Evolutionary conservation across 2,888 invertebrate species (phyloP).

Genomic region (Rhagonycha lutea): DNA sequence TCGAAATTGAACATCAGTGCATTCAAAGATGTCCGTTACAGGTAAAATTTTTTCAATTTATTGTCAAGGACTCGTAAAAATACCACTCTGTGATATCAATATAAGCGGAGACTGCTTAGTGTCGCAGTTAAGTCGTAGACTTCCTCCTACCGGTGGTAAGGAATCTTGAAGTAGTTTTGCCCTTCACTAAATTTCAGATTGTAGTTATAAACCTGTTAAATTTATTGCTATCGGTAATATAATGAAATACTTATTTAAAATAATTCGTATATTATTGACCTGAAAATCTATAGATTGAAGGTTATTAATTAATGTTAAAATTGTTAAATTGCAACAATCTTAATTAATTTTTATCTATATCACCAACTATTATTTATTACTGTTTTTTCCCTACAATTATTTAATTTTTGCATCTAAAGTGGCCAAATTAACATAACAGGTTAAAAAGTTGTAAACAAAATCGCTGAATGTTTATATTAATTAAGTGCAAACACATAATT

Average conservation of each 20-base stretch:
- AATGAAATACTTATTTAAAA: not conserved
- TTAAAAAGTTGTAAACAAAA: not conserved
- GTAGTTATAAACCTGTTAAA: not conserved
- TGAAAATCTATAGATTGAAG: not conserved
- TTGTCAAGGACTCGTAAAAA: too few species aligned
- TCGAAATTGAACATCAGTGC: constrained; percentile 46
- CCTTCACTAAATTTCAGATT: too few species aligned
- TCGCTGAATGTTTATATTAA: not conserved
- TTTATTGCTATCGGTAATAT: not conserved
- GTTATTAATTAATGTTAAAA: not conserved
- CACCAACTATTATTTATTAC: not conserved
- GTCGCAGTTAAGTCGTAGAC: too few species aligned
- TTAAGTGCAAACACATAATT: not conserved
- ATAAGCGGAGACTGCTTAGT: too few species aligned
- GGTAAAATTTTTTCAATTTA: constrained; percentile 34
- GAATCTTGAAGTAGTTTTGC: too few species aligned
- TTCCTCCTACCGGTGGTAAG: too few species aligned
- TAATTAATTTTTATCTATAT: not conserved
- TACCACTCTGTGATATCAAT: too few species aligned
- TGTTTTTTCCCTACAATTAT: not conserved
- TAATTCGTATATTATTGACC: not conserved
- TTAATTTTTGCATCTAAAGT: not conserved
- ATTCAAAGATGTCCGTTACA: constrained; percentile 47
- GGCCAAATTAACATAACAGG: not conserved
- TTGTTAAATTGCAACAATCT: not conserved